Conservation (phyloP, 1,140 invertebrate species). For the Trichogramma pretiosum region DNA sequence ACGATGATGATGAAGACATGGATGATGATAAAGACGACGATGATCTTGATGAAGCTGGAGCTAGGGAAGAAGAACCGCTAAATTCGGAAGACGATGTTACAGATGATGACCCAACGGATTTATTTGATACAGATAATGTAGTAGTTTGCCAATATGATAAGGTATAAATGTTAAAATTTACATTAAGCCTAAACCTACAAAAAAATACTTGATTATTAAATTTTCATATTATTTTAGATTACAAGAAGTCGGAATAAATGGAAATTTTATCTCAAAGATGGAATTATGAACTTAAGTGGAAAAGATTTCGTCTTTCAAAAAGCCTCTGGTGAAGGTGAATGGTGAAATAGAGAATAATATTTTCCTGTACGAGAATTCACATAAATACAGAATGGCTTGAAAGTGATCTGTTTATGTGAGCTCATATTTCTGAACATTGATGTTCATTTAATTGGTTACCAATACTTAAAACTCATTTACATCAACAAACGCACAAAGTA, state of each 20-base stretch:
- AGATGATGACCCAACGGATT: constrained; percentile 88
- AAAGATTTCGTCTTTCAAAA: constrained; percentile 99
- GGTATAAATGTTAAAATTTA: constrained; percentile 44
- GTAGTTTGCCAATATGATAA: constrained; percentile 99
- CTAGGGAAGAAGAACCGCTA: constrained; percentile 70
- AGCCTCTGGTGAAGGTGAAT: constrained; percentile 97
- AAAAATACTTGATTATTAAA: neutral
- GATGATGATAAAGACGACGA: constrained; percentile 65
- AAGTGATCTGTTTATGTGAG: no score
- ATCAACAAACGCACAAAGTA: constrained; percentile 3
- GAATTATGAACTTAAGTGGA: constrained; percentile 97
- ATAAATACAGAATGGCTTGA: no score
- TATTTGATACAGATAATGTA: constrained; percentile 97
- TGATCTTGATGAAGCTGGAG: constrained; percentile 51
- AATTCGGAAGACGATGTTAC: constrained; percentile 96
- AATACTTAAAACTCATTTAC: neutral
- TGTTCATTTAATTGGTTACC: constrained; percentile 6
- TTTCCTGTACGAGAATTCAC: no score
- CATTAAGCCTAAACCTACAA: neutral
- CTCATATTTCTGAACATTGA: no score
- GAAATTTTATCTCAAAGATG: constrained; percentile 99
- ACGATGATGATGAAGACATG: constrained; percentile 64
- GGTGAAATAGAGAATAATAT: no score
- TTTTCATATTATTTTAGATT: constrained; percentile 57
- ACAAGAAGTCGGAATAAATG: constrained; percentile 95